These are phyloP conservation scores for Nylanderia fulva DNA, from an alignment of 1,140 invertebrate genomes.

Conservation along the genomic window DNA sequence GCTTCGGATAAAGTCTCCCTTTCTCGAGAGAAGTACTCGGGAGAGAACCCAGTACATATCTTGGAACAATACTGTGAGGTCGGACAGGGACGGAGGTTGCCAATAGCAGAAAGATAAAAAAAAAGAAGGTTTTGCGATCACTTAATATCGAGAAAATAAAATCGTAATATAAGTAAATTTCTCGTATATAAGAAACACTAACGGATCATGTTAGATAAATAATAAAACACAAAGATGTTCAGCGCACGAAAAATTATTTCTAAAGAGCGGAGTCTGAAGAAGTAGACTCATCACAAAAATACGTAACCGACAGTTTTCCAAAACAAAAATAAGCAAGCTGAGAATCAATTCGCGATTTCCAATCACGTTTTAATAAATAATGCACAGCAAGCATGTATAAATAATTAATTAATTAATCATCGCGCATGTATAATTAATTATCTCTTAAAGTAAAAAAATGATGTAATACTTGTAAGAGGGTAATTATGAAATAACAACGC, in stretches of 20 bases:
- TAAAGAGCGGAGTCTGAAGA: neutral
- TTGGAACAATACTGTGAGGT: constrained; percentile 13
- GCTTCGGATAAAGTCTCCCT: constrained; percentile 40
- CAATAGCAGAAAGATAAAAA: constrained; percentile 38
- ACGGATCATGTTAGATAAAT: neutral
- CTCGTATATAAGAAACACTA: neutral
- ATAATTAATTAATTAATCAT: too few species aligned
- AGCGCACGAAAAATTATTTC: neutral
- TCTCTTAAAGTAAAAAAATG: neutral
- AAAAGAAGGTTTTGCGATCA: neutral
- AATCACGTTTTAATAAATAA: neutral
- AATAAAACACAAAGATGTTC: neutral
- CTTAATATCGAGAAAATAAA: neutral
- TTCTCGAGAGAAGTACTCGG: constrained; percentile 20
- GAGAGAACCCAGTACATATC: constrained; percentile 9
- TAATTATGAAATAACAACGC: constrained; percentile 41
- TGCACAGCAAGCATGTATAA: too few species aligned
- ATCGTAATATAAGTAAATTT: neutral
- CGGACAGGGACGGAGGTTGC: neutral
- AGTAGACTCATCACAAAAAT: neutral
- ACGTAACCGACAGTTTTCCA: neutral
- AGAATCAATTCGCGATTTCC: neutral
- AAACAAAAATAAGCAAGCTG: neutral
- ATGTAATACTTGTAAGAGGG: neutral
- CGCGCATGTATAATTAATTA: too few species aligned